Evolutionary conservation across 2,888 invertebrate genomes (phyloP), one percentile per base, ranked within the genome.

Genomic region (Epinotia ramella): DNA sequence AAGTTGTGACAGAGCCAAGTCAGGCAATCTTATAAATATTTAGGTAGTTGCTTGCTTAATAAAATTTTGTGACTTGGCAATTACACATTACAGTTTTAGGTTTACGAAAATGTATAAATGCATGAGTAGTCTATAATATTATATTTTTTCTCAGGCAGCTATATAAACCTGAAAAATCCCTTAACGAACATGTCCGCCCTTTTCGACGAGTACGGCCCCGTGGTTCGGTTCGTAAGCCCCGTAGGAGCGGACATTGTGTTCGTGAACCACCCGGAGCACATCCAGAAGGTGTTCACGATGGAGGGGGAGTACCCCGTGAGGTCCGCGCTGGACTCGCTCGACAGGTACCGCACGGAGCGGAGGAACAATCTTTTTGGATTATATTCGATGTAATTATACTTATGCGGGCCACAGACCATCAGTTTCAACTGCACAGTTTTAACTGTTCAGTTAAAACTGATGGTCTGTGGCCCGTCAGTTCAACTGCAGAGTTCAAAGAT

Each of bases 141-240:
- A 40, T 40, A 40, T 53, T n/a, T 53, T 40, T 20, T 6, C 18
- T 5, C 56, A 94, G 93, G 88, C 16, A 82, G 88, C 9, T 88
- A 86, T 72, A 75, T 90, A 16, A 87, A 83, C 66, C 85, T 85
- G 11, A 88, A 85, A 75, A 90, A 88, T 67, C 87, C 90, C 0
- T 33, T 89, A 33, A 88, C 86, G 78, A 88, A 86, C 77, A 81
- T 93, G 4, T 89, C 94, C 0, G 80, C 83, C 6, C 83, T 94
- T 1, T 94, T 94, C 78, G 92, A 94, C 69, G 89, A 93, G 78
- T 96, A 96, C 79, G 96, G 96, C 0, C 96, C 96, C 0, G 95
- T 96, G 2, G 96, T 96, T 11, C 94, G 96, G 69, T 93, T 96
- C 68, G 95, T 96, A 28, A 96, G 96, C 40, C 96, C 96, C 0